These are phyloP conservation scores for Trididemnum nubilum DNA, from an alignment of 23 tunicate genomes.

Conservation along the genomic window DNA sequence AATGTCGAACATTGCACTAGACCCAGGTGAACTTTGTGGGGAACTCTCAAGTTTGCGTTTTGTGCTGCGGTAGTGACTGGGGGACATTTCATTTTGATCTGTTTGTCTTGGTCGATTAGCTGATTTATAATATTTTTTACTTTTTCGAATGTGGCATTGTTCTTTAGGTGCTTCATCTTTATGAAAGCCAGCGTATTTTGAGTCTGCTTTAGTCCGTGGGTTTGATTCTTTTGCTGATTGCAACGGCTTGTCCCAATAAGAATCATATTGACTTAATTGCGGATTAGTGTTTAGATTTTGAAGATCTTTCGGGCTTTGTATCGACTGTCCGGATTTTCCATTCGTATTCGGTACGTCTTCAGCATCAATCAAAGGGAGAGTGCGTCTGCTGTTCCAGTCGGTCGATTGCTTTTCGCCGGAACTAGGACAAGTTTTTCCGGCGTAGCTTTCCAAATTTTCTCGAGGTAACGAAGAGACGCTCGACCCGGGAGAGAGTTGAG, in stretches of 20 bases:
- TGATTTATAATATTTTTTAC: too few species aligned
- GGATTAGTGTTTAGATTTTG: background rate
- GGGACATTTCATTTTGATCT: background rate
- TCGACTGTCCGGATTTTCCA: background rate
- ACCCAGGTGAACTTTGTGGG: background rate
- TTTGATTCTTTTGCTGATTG: background rate
- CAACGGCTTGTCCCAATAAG: background rate
- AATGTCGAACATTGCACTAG: slow-evolving; percentile 41
- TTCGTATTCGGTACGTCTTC: slow-evolving; percentile 3
- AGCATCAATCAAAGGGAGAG: slow-evolving; percentile 6
- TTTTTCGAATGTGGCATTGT: too few species aligned
- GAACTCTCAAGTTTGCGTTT: too few species aligned
- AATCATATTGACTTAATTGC: too few species aligned
- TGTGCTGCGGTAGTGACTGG: too few species aligned
- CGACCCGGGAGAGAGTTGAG: slow-evolving; percentile 13
- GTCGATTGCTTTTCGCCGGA: background rate
- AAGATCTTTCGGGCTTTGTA: background rate
- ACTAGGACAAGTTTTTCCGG: background rate
- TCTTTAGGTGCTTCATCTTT: too few species aligned
- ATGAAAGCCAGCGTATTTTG: background rate
- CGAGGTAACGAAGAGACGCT: background rate
- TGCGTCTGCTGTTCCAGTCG: background rate
- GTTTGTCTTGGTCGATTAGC: background rate
- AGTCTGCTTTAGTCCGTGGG: too few species aligned
- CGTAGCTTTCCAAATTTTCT: background rate